Percentiles rank a stretch among this genome's conserved stretches.
Conservation (phyloP, 2,797 vertebrate species). For the Phrynocephalus vlangalii region DNA sequence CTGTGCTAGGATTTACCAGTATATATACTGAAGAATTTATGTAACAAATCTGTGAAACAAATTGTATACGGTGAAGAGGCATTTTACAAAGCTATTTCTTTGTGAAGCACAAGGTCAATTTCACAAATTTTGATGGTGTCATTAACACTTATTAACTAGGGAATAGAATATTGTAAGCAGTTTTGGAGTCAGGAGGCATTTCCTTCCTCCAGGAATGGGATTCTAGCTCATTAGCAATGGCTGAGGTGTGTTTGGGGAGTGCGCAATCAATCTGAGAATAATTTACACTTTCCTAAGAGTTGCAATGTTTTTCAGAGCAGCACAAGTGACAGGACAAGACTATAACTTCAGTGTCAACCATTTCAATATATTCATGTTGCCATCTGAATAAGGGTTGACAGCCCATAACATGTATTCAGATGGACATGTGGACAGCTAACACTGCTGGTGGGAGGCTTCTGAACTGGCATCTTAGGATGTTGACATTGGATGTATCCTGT, state of each 20-base stretch:
- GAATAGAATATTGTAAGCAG: not conserved
- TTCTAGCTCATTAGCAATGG: not conserved
- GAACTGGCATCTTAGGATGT: not conserved
- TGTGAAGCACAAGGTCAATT: not conserved
- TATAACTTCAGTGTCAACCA: constrained; percentile 2
- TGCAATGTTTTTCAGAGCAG: constrained; percentile 5
- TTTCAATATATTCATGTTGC: constrained; percentile 5
- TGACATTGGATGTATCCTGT: constrained; percentile 5
- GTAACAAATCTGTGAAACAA: not conserved
- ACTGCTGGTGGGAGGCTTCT: constrained; percentile 6
- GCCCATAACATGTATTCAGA: constrained; percentile 13
- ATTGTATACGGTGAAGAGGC: not conserved
- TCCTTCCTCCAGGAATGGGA: not conserved
- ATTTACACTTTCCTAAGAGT: not conserved
- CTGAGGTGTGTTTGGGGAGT: not conserved
- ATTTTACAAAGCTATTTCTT: not conserved
- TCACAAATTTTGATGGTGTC: not conserved
- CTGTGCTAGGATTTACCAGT: too few species aligned
- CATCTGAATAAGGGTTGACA: constrained; percentile 22
- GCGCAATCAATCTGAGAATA: not conserved
- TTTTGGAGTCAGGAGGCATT: not conserved
- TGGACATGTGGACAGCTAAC: constrained; percentile 27
- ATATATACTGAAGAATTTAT: not conserved
- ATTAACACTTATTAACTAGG: not conserved
- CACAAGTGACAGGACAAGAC: constrained; percentile 1